Percentiles rank a stretch among this genome's conserved stretches.
phyloP scores from a whole-genome alignment of 2,888 invertebrate species.

The Chelonus formosanus region DNA sequence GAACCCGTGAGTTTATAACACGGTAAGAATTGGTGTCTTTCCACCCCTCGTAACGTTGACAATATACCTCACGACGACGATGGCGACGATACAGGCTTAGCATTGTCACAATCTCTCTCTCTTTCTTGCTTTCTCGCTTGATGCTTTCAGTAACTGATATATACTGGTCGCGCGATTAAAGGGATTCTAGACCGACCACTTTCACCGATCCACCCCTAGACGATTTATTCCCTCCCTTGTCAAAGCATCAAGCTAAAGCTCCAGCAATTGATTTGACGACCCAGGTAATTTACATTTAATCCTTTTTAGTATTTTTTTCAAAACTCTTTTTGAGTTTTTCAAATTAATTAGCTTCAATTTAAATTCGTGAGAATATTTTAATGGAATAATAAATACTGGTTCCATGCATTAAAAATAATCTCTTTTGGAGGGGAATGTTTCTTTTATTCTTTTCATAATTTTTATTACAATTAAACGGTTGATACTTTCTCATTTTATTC shows the following conservation, averaged over 20 bases:
- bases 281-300: neutral
- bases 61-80: slow-evolving; percentile 9
- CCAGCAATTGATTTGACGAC: neutral
- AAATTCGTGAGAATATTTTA: too few species aligned
- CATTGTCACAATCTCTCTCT: neutral
- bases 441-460: too few species aligned
- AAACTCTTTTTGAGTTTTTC: too few species aligned
- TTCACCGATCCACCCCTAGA: slow-evolving; percentile 23
- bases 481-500: too few species aligned
- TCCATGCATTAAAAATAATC: too few species aligned
- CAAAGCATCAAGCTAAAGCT: neutral
- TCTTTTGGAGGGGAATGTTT: too few species aligned
- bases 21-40: slow-evolving; percentile 27
- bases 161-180: slow-evolving; percentile 25
- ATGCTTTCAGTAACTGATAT: slow-evolving; percentile 32
- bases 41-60: slow-evolving; percentile 1
- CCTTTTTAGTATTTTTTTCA: neutral
- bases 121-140: neutral
- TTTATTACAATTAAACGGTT: too few species aligned
- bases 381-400: too few species aligned
- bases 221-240: neutral
- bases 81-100: slow-evolving; percentile 20
- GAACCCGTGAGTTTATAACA: slow-evolving; percentile 29
- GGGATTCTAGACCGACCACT: slow-evolving; percentile 26
- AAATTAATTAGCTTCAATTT: too few species aligned